phyloP scores from a whole-genome alignment of 2,113 vertebrate genomes.

The Pseudopodoces humilis region DNA sequence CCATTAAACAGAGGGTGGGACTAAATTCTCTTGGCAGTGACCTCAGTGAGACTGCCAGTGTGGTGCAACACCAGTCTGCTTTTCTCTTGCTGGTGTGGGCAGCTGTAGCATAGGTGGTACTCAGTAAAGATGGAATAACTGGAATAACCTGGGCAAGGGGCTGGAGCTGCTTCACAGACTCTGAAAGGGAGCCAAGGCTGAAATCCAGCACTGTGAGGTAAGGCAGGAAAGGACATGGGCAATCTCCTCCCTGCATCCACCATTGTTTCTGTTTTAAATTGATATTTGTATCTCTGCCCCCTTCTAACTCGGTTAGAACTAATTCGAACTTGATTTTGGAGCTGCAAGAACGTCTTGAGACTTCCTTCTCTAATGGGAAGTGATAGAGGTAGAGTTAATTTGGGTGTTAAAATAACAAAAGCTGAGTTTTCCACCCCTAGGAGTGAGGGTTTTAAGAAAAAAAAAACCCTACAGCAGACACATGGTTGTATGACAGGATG shows the following conservation, averaged over 20 bases:
- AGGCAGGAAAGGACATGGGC: neutral
- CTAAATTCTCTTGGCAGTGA: neutral
- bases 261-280: neutral
- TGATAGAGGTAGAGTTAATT: neutral
- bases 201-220: neutral
- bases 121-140: neutral
- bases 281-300: accelerated
- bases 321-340: neutral
- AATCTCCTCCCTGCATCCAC: neutral
- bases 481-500: neutral
- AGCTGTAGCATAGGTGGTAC: accelerated
- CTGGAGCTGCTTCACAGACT: neutral
- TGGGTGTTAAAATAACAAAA: neutral
- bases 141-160: neutral
- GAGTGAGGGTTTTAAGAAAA: neutral
- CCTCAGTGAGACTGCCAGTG: neutral
- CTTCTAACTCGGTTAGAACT: no score
- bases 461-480: neutral
- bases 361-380: neutral
- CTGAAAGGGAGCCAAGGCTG: neutral
- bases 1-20: neutral
- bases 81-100: neutral
- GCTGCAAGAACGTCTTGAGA: neutral
- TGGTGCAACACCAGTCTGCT: neutral
- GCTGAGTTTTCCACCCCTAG: neutral